Evolutionary conservation across 2,113 vertebrate species (phyloP), one percentile per base, ranked within the genome.

Genomic region (Panthera leo): DNA sequence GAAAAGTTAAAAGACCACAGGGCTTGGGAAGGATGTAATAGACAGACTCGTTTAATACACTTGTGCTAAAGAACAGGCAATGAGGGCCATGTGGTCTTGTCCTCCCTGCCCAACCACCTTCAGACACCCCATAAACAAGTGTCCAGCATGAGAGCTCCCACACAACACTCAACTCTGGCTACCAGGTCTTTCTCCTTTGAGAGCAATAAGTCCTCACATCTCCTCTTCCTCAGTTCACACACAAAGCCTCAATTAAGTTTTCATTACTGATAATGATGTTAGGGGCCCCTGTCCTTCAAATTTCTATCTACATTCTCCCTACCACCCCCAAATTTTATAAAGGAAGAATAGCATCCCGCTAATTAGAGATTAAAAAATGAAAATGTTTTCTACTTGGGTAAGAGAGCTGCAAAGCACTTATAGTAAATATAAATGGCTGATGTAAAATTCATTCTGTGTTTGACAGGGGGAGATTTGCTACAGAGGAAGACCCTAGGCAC

Each of bases 321-420:
- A 92, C 89, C 31, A 29, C 3, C 19, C 23, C 27, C 55, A 79
- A 84, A 84, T 36, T 75, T 73, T 89, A 92, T 70, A 63, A 85
- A 94, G n/a, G 14, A 14, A 82, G 31, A 89, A 45, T 0, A 45
- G 14, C 31, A 83, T 27, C 51, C 39, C 36, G 29, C 29, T 89
- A 67, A 89, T 86, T 45, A 95, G 29, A 97, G 53, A 73, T 25
- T 12, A 45, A 84, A 39, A 71, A 61, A 29, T 31, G 36, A 82
- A 94, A 93, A 85, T 78, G 7, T 71, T 94, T 94, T 95, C 65
- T 93, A 71, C 19, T 76, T 94, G 70, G 23, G 11, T 82, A 93
- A 55, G 48, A 83, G 29, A 70, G 11, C 39, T 85, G 39, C 39
- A 85, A 93, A 89, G 51, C 51, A 75, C 23, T 91, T 80, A 36